A percentile compares a stretch with the other conserved stretches of the same genome.
These are phyloP conservation scores for Archips xylosteana DNA, from an alignment of 2,888 invertebrate species.

Conservation along the genomic window DNA sequence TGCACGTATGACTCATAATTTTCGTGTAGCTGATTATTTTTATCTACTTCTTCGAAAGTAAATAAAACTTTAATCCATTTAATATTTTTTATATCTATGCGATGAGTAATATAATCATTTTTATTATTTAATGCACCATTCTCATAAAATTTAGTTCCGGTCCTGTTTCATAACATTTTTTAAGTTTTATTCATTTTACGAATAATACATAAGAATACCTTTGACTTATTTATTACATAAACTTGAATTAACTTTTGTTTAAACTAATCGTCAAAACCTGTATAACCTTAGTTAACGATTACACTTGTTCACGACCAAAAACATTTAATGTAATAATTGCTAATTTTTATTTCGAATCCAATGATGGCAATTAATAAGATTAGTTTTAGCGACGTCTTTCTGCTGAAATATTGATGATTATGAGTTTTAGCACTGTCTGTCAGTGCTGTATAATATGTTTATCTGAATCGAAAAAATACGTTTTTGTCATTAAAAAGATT, in stretches of 20 bases:
- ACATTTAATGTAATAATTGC: too few relatives aligned
- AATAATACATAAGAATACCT: too few relatives aligned
- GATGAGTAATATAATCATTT: background rate
- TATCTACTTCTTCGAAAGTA: background rate
- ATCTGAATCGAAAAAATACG: constrained; percentile 17
- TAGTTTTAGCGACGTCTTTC: too few relatives aligned
- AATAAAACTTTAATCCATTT: background rate
- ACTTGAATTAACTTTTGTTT: too few relatives aligned
- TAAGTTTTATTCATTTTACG: too few relatives aligned
- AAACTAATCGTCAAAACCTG: background rate
- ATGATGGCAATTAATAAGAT: background rate
- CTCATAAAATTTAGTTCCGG: background rate
- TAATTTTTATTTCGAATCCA: too few relatives aligned
- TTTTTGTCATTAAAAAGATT: background rate
- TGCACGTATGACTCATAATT: background rate
- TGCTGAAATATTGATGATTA: too few relatives aligned
- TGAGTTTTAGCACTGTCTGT: too few relatives aligned
- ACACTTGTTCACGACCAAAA: too few relatives aligned
- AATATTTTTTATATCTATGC: background rate
- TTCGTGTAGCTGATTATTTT: background rate
- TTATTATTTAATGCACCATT: background rate
- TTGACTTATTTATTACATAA: too few relatives aligned
- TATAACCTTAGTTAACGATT: too few relatives aligned
- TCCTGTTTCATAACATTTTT: background rate
- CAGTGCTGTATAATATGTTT: background rate